Base-by-base conservation (phyloP, 2,888 invertebrate species). In the Xanthorhoe designata region DNA sequence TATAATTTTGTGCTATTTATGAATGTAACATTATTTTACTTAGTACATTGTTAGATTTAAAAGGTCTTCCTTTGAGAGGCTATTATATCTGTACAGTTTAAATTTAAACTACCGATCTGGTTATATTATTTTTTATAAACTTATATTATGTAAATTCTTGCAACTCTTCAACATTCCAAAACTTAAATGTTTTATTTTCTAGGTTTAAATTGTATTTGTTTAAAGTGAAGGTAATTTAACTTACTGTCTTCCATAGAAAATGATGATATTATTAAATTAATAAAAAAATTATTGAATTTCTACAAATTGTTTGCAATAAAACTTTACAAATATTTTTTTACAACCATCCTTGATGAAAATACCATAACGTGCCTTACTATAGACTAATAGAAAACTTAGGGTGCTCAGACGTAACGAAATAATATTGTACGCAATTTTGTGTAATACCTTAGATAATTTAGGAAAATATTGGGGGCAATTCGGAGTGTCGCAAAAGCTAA, bases 51-150 rank as follows among this genome's bases (percentile, higher is more conserved):
- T 42, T 66, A 54, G 56, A 15, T 63, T 61, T 51, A 66, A 66
- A 65, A 68, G 56, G 77, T 76, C 75, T 76, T 77, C 76, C 75
- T 73, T 70, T 72, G 60, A 71, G 72, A 74, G 74, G 72, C 74
- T 73, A 72, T 57, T 50, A 1, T 72, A n/a, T n/a, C n/a, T n/a
- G 68, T 75, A 69, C 63, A 69, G 58, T 66, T 45, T 15, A n/a
- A 3, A n/a, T 13, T 42, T 55, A 57, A 42, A 65, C 55, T 53
- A 61, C 66, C 66, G 67, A 73, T 71, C 68, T 74, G 72, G 53
- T 64, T 66, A 49, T 52, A 47, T 29, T 52, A 24, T 57, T 38
- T 19, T 56, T 24, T 19, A 57, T 42, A 38, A 55, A 53, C 45
- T 50, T 38, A 17, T 50, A 49, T 49, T 51, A 49, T 35, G 60